Evolutionary conservation across 2,888 invertebrate species (phyloP), one percentile per base, ranked within the genome.

Genomic region (Cetonia aurata): DNA sequence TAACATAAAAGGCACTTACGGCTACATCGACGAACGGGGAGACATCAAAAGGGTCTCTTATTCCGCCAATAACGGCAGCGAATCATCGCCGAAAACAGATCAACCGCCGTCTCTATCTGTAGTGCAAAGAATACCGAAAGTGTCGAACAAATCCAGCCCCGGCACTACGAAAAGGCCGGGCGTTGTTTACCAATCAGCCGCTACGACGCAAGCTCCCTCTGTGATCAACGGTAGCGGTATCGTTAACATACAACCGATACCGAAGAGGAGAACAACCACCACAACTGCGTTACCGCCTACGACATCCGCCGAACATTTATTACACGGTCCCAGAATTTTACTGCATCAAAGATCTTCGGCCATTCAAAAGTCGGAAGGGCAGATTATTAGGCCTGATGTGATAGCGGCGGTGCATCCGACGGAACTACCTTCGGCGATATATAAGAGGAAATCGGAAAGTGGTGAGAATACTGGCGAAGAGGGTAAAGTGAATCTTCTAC

Each of bases 1-100:
- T 8, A 92, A 93, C 82, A 92, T 94, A 74, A 93, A 93, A 83
- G 94, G 94, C 48, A 94, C 93, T 65, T 94, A 93, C 79, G 94
- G 94, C 52, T 94, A 92, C 82, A 87, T 94, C 59, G 93, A 93
- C 79, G 90, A 90, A 70, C 88, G 89, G 79, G 94, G 94, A 6
- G 90, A 92, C 81, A 89, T 94, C 70, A 93, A 94, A 85, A 87
- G 93, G 69, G 92, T 94, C 66, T 92, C 93, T 0, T 94, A 94
- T 82, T 88, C 88, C 25, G 88, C 89, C 13, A 88, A 86, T 73
- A 88, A 88, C 73, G 87, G 86, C 60, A 85, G 86, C 6, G 87
- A 86, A 25, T 25, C 25, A 71, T 83, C 85, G 6, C 77, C 79
- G 4, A 80, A 82, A 74, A 80, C 84, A 59, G 37, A 13, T 3